Conservation (phyloP, 1,140 invertebrate genomes). For the Cyclargus thomasi region DNA sequence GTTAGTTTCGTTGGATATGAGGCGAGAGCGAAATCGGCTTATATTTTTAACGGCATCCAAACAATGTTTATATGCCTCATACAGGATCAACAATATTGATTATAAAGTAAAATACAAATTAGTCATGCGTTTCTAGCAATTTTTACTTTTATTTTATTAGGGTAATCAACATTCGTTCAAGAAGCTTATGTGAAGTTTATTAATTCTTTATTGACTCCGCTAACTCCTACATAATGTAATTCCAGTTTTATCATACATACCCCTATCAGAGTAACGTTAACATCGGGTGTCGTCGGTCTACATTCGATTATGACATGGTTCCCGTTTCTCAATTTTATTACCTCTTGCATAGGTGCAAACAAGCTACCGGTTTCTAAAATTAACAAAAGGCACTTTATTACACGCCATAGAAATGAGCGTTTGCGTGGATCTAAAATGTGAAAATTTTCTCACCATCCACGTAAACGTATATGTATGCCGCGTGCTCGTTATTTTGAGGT, state of each 20-base stretch:
- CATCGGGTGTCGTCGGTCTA: constrained; percentile 80
- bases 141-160: neutral
- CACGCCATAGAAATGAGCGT: neutral
- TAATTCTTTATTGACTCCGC: neutral
- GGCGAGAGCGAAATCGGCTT: neutral
- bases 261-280: constrained; percentile 74
- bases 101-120: neutral
- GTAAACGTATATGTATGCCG: constrained; percentile 77
- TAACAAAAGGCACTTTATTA: neutral
- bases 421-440: neutral
- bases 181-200: neutral
- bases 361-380: constrained; percentile 75
- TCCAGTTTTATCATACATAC: constrained; percentile 50
- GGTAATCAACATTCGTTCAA: neutral
- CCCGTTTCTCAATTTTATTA: constrained; percentile 60
- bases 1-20: constrained; percentile 34
- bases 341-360: constrained; percentile 66
- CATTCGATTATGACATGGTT: constrained; percentile 78
- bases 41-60: neutral
- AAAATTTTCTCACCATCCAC: constrained; percentile 77
- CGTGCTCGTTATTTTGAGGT: constrained; percentile 60
- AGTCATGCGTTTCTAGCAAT: neutral
- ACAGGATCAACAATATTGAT: neutral
- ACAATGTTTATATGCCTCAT: neutral
- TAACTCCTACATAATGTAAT: neutral